These are phyloP conservation scores for Metopolophium dirhodum DNA, from an alignment of 1,140 invertebrate genomes.

Conservation along the genomic window DNA sequence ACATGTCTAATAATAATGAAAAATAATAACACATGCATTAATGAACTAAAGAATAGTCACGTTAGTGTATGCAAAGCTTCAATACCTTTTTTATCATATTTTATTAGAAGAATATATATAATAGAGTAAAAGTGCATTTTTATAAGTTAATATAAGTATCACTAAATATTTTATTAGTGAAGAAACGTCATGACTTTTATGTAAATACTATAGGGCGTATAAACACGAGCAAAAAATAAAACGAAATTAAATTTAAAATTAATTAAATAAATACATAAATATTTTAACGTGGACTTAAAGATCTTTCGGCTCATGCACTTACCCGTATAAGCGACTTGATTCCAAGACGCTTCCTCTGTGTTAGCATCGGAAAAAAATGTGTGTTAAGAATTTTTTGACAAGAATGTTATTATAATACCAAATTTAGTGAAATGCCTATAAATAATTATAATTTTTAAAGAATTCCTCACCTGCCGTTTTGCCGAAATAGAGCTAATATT, in stretches of 20 bases:
- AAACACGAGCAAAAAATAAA: constrained; percentile 39
- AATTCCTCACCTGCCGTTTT: constrained; percentile 75
- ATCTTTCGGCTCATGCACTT: constrained; percentile 31
- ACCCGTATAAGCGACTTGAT: constrained; percentile 52
- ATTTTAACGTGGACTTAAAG: not conserved
- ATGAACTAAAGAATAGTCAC: not conserved
- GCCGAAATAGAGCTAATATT: constrained; percentile 88
- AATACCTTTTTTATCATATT: constrained; percentile 9
- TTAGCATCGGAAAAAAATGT: constrained; percentile 14
- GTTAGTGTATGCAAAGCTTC: constrained; percentile 39
- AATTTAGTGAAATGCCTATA: not conserved
- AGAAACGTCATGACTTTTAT: not conserved
- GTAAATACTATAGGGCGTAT: constrained; percentile 12
- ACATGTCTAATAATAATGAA: constrained; percentile 10
- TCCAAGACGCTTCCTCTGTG: constrained; percentile 52
- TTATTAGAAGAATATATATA: constrained; percentile 11
- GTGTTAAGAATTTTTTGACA: not conserved
- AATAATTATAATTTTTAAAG: not conserved
- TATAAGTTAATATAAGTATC: not conserved
- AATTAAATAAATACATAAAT: not conserved
- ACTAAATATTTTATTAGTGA: constrained; percentile 2
- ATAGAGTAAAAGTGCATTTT: constrained; percentile 18
- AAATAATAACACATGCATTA: constrained; percentile 36
- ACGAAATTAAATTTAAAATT: not conserved
- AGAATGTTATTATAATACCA: not conserved